Percentiles rank a stretch among this genome's conserved stretches.
phyloP scores from a whole-genome alignment of 1,140 invertebrate species.

The Apis florea region DNA sequence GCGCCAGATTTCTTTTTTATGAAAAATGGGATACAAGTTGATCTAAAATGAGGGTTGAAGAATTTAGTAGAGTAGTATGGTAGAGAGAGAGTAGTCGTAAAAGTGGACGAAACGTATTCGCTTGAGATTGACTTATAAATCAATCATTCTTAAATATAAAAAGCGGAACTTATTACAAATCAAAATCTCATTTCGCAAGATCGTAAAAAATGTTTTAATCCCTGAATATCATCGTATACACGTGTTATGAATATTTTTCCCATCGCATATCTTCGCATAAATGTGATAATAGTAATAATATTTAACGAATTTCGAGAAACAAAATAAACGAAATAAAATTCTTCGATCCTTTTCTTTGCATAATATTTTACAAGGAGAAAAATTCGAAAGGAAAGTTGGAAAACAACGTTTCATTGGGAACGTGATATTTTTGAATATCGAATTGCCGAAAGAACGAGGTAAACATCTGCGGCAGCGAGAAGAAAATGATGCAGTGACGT shows the following conservation, averaged over 20 bases:
- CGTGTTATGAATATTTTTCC: too few species aligned
- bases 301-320: too few species aligned
- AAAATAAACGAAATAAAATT: too few species aligned
- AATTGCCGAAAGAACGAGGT: neutral
- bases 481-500: conserved; percentile 60
- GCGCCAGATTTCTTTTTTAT: neutral
- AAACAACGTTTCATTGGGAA: neutral
- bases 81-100: neutral
- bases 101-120: neutral
- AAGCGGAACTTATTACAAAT: neutral
- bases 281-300: too few species aligned
- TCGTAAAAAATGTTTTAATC: neutral
- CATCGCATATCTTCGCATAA: too few species aligned
- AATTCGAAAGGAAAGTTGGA: neutral
- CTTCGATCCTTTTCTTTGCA: too few species aligned
- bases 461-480: neutral
- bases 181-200: neutral
- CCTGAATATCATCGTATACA: neutral
- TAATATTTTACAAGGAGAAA: neutral
- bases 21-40: neutral
- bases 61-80: neutral
- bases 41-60: neutral
- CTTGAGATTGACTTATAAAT: neutral
- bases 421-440: conserved; percentile 3
- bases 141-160: neutral